Conservation (phyloP, 2,797 vertebrate genomes). For the Parauchenoglanis ngamensis region DNA sequence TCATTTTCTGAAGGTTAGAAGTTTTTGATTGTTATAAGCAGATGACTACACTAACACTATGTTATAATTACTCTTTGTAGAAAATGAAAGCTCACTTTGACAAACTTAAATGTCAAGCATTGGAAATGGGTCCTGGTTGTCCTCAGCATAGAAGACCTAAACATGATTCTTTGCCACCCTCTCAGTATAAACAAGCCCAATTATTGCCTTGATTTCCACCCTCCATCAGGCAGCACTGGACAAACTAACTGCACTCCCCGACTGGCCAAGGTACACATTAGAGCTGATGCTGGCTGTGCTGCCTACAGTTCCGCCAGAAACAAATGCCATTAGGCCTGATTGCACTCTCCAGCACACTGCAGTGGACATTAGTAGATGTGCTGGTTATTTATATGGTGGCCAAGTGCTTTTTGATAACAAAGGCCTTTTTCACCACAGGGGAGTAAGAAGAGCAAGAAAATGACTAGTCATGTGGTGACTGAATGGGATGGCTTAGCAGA, state of each 20-base stretch:
- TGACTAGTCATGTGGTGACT: constrained; percentile 68
- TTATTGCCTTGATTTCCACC: constrained; percentile 77
- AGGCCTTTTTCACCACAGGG: constrained; percentile 70
- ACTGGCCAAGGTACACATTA: constrained; percentile 78
- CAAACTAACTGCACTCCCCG: constrained; percentile 74
- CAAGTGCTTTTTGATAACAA: constrained; percentile 77
- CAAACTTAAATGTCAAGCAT: constrained; percentile 31
- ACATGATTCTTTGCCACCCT: constrained; percentile 47
- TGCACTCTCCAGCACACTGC: constrained; percentile 75
- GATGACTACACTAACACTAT: not conserved
- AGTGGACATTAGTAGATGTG: constrained; percentile 76
- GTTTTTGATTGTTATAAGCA: constrained; percentile 1
- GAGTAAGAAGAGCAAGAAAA: constrained; percentile 62
- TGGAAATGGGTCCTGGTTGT: constrained; percentile 8
- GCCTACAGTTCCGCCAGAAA: constrained; percentile 65
- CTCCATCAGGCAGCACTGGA: constrained; percentile 77
- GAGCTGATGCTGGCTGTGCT: constrained; percentile 72
- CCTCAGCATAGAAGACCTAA: constrained; percentile 17
- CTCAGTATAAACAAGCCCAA: constrained; percentile 76
- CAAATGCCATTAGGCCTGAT: constrained; percentile 79
- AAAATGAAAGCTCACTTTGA: constrained; percentile 13
- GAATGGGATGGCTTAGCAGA: constrained; percentile 60
- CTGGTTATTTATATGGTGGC: constrained; percentile 76
- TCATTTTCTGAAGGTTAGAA: constrained; percentile 2
- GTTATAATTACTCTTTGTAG: constrained; percentile 13